Base-by-base conservation (phyloP, 2,113 vertebrate genomes). In the Oreotrochilus melanogaster region DNA sequence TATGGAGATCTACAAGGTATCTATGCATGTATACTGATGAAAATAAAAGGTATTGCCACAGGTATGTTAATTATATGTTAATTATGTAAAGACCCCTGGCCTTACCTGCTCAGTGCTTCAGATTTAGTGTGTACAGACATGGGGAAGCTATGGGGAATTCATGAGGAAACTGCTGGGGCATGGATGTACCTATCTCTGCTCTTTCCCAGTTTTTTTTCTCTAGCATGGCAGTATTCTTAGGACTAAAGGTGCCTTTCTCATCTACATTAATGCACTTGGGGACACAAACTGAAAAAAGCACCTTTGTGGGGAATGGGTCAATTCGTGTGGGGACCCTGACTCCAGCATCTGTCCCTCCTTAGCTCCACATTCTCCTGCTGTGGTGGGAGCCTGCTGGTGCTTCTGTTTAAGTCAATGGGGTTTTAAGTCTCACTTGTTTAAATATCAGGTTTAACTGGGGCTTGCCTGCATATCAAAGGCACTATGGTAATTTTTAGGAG, bases 371-470 rank as follows among this genome's bases (percentile, higher is more conserved):
- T 82, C 22, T 48, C n/a, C 16, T 0, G 1, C 13, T 30, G 51
- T 0, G 1, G 14, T 30, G 47, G 35, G 71, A 95, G n/a, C 93
- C 64, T 37, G 45, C 28, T 2, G 1, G 27, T 75, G 80, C 66
- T 45, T 60, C 78, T 18, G 5, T 43, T 70, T 10, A 78, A 91
- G 69, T 8, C 61, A 54, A 43, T 16, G 10, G 43, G 28, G 8
- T 62, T 62, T 83, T 73, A 60, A 78, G 78, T 35, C 62, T 71
- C 2, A 4, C 78, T 67, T 47, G 18, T 95, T 96, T 95, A 93
- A 96, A 95, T 92, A 95, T 64, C 94, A 91, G 91, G 91, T 95
- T 93, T 91, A 74, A 92, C 91, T 53, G 70, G 89, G 86, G 53
- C 76, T 84, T 7, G 70, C 80, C 79, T 86, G 86, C 79, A 86